Base-by-base conservation (phyloP, 1,140 invertebrate species). In the Euglossa dilemma region DNA sequence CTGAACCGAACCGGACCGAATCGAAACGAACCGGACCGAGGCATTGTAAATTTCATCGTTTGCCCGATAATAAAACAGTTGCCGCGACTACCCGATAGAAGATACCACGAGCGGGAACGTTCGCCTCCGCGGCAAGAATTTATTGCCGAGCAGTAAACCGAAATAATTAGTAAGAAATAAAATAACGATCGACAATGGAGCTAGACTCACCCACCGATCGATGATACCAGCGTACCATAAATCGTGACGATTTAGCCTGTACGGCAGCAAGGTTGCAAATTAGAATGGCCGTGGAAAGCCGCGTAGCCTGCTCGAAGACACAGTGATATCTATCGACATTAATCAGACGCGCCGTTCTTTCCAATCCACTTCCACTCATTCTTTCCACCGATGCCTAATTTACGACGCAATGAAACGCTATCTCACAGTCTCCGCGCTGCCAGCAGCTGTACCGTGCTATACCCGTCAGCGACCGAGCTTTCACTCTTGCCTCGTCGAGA, bases 281-380 rank as follows among this genome's bases (percentile, higher is more conserved):
- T 76, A 64, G 61, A 76, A 76, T 76, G 59, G 45, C 59, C 52
- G 47, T 52, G 59, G 74, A 50, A 52, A 64, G 11, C 45, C 23
- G 45, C 54, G 23, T 72, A 56, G n/a, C n/a, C 20, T 20, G 18
- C 50, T 67, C 73, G 25, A 57, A 69, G 52, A 20, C 43, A 28
- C 43, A 82, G 80, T 82, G 80, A 76, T 82, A 82, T 82, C 72
- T 76, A 47, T 64, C 63, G 54, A 23, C 72, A 82, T 76, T 82
- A 76, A 75, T 82, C 80, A 76, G 80, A 76, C 80, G 80, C 70
- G 72, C 25, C 61, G 25, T 57, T 57, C 80, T 82, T 54, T 67
- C 54, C 52, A 67, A 76, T 82, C 61, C 73, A 50, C 63, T 76
- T 82, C 54, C 61, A 74, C 70, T 64, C 23, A 56, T 80, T 75